phyloP scores from a whole-genome alignment of 2,888 invertebrate genomes.

The Drosophila subquinaria region DNA sequence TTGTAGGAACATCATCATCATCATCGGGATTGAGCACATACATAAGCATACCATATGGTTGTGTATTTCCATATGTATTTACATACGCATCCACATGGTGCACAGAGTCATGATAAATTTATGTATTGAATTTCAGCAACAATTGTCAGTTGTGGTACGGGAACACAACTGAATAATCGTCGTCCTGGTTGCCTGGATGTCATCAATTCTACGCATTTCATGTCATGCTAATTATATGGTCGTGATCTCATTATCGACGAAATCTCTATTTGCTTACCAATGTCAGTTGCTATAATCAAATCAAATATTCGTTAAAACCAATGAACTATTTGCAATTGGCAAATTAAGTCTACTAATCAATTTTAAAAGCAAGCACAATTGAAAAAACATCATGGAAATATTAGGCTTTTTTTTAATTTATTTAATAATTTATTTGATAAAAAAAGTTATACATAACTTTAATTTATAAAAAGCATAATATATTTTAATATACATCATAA shows the following conservation, averaged over 20 bases:
- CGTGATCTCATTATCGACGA: constrained; percentile 7
- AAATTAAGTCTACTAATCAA: too few species aligned
- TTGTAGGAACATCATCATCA: constrained; percentile 4
- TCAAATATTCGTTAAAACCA: not conserved
- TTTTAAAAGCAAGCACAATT: too few species aligned
- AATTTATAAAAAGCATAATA: too few species aligned
- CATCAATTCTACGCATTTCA: not conserved
- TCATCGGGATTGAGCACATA: constrained; percentile 24
- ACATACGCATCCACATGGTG: constrained; percentile 7
- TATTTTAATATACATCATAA: too few species aligned
- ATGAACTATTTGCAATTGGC: too few species aligned
- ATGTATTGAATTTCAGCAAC: constrained; percentile 57
- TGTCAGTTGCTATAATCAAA: not conserved
- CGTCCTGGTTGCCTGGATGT: constrained; percentile 11
- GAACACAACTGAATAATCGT: constrained; percentile 42
- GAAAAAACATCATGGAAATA: too few species aligned
- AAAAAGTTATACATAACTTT: too few species aligned
- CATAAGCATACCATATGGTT: constrained; percentile 1
- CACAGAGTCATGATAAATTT: constrained; percentile 5
- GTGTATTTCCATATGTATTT: constrained; percentile 1
- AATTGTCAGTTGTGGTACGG: constrained; percentile 28
- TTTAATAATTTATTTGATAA: too few species aligned
- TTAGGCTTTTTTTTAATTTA: too few species aligned
- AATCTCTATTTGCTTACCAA: not conserved
- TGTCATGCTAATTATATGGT: constrained; percentile 3